Evolutionary conservation across 2,888 invertebrate genomes (phyloP).

Genomic region (Chaetogeoica ovagalla): DNA sequence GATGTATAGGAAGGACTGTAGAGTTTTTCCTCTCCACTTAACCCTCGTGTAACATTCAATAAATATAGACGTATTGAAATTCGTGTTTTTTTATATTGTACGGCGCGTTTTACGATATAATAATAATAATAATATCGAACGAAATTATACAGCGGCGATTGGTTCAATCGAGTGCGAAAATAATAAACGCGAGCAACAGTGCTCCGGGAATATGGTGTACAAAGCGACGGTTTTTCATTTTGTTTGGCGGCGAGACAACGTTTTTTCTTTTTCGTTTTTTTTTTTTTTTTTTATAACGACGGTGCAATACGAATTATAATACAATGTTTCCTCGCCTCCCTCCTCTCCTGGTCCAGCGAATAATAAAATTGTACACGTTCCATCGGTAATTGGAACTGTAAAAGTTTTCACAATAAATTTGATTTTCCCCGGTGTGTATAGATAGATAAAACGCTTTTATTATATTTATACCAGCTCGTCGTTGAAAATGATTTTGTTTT

Average conservation of each 20-base stretch:
- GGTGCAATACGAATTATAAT: neutral
- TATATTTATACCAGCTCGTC: no score
- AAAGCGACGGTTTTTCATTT: neutral
- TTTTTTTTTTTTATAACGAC: neutral
- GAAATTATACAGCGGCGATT: neutral
- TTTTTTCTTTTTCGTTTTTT: neutral
- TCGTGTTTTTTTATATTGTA: no score
- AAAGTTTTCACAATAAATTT: conserved; percentile 21
- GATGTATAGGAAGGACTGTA: no score
- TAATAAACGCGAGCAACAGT: neutral
- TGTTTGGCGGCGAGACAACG: no score
- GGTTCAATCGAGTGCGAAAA: neutral
- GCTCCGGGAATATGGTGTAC: neutral
- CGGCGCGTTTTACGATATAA: neutral
- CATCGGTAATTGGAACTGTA: conserved; percentile 11
- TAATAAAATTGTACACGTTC: neutral
- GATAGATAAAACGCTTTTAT: neutral
- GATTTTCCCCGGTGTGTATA: neutral
- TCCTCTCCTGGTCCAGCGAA: neutral
- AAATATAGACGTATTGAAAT: no score
- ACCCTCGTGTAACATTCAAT: no score
- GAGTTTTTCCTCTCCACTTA: no score
- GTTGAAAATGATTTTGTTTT: neutral
- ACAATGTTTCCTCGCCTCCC: neutral
- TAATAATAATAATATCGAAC: no score